These are phyloP conservation scores for Hemicordylus capensis DNA, from an alignment of 2,113 vertebrate species.

Conservation along the genomic window DNA sequence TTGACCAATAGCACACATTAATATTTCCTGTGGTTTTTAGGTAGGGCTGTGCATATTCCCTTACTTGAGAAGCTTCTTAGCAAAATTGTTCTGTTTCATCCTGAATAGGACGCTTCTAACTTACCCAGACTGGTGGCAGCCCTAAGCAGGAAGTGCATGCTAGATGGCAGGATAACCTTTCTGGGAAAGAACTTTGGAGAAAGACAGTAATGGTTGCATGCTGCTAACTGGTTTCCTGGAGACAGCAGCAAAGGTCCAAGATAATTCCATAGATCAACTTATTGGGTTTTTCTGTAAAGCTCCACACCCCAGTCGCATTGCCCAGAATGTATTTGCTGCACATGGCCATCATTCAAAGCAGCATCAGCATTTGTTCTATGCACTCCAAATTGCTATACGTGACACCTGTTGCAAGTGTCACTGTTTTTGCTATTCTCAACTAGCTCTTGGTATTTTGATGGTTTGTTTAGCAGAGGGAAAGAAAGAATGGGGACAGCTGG, in stretches of 20 bases:
- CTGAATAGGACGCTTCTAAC: not conserved
- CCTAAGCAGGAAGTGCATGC: not conserved
- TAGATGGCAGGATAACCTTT: not conserved
- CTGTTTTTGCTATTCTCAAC: not conserved
- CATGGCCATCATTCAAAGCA: not conserved
- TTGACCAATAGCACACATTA: too few relatives aligned
- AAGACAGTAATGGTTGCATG: not conserved
- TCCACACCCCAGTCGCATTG: too few relatives aligned
- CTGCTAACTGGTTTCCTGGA: not conserved
- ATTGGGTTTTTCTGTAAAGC: not conserved
- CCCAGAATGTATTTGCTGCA: not conserved
- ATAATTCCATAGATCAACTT: not conserved
- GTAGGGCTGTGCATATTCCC: too few relatives aligned
- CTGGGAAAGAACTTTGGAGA: not conserved
- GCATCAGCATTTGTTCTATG: not conserved
- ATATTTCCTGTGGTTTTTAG: too few relatives aligned
- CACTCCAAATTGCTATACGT: not conserved
- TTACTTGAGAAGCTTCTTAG: too few relatives aligned
- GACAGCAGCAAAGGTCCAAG: not conserved
- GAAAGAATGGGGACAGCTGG: conserved; percentile 10
- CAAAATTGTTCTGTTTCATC: too few relatives aligned
- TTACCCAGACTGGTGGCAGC: not conserved
- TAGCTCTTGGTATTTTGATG: not conserved
- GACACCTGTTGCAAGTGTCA: not conserved
- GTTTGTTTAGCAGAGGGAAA: not conserved